Evolutionary conservation across 2,113 vertebrate species (phyloP).

Genomic region (Callaeas wilsoni): DNA sequence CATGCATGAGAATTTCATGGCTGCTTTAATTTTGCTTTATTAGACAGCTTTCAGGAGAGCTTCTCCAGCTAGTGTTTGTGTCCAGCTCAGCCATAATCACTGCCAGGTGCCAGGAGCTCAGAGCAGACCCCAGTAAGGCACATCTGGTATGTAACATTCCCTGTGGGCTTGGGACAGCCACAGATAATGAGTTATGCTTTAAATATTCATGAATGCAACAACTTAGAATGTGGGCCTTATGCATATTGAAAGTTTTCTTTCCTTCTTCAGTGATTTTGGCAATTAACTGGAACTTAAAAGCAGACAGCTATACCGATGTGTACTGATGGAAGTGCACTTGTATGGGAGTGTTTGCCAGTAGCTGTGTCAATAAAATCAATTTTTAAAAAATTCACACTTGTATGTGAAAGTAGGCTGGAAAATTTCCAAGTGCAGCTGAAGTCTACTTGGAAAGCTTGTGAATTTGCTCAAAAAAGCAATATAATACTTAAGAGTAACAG

Average conservation of each 20-base stretch:
- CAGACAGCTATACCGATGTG: not conserved
- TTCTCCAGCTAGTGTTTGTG: not conserved
- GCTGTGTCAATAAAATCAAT: not conserved
- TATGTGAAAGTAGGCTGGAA: not conserved
- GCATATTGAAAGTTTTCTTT: not conserved
- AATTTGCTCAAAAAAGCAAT: not conserved
- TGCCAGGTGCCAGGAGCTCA: not conserved
- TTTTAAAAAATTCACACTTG: not conserved
- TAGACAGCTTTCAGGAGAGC: conserved; percentile 22
- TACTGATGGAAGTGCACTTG: not conserved
- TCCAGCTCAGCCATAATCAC: not conserved
- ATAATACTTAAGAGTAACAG: not conserved
- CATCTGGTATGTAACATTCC: not conserved
- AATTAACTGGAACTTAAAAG: not conserved
- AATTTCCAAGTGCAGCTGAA: not conserved
- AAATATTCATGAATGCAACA: not conserved
- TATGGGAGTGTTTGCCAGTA: not conserved
- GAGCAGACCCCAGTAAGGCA: not conserved
- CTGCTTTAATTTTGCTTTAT: conserved; percentile 25
- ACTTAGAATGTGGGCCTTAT: not conserved
- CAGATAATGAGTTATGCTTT: not conserved
- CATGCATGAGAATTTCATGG: not conserved
- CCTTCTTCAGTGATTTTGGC: not conserved
- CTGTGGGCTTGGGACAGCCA: not conserved
- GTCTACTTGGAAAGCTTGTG: not conserved